Percentiles rank a stretch among this genome's conserved stretches.
phyloP scores from a whole-genome alignment of 2,888 invertebrate species.

The Bembecia ichneumoniformis region DNA sequence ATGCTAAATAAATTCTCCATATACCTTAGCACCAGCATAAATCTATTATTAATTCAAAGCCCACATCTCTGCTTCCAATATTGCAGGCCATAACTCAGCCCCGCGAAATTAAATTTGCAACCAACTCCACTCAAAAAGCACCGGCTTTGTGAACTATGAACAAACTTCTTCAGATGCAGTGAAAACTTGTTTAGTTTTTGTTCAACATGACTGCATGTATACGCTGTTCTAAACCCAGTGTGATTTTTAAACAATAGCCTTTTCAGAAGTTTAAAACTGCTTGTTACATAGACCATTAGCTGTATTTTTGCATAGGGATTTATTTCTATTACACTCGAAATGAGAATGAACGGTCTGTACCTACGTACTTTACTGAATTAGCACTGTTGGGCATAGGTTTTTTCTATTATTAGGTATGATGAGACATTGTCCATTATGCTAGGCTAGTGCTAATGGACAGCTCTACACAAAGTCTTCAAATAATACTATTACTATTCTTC shows the following conservation, averaged over 20 bases:
- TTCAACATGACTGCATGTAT: neutral
- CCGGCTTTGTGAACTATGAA: neutral
- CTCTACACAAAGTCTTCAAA: too few species aligned
- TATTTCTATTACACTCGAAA: too few species aligned
- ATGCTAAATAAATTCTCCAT: neutral
- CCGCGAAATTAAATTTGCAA: constrained; percentile 28
- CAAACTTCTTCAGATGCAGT: constrained; percentile 3
- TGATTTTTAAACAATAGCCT: neutral
- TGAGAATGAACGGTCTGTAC: too few species aligned
- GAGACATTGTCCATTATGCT: too few species aligned
- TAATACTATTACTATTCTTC: too few species aligned
- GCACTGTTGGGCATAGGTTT: too few species aligned
- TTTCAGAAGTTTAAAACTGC: neutral
- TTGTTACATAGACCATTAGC: too few species aligned
- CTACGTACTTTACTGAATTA: too few species aligned
- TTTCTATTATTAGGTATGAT: too few species aligned
- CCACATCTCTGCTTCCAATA: constrained; percentile 17
- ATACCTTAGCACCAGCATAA: neutral
- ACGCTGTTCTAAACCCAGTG: neutral
- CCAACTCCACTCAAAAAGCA: constrained; percentile 21
- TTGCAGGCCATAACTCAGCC: constrained; percentile 21
- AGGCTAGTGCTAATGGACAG: too few species aligned
- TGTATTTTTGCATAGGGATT: too few species aligned
- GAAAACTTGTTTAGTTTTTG: neutral
- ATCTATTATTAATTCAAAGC: constrained; percentile 6